phyloP scores from a whole-genome alignment of 23 tunicate genomes.

The Halocynthia aurantium region DNA sequence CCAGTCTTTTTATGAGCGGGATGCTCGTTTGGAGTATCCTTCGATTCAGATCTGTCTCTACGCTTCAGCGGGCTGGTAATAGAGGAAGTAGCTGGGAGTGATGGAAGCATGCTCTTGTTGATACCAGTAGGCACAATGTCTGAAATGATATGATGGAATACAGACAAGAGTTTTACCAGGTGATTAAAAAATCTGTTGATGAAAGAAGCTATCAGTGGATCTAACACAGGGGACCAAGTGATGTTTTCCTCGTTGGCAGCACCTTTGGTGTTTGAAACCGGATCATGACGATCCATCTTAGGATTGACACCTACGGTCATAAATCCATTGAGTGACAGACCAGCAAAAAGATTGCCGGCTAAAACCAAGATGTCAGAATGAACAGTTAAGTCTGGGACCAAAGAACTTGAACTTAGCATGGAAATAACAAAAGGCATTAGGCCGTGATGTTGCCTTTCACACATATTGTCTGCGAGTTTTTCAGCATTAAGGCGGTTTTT shows the following conservation, averaged over 20 bases:
- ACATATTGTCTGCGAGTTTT: background rate
- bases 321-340: constrained; percentile 42
- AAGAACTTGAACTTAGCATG: constrained; percentile 42
- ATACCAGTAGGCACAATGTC: constrained; percentile 39
- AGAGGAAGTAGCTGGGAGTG: constrained; percentile 25
- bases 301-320: constrained; percentile 18
- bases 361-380: constrained; percentile 50
- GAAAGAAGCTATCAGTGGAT: constrained; percentile 32
- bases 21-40: background rate
- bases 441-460: constrained; percentile 33
- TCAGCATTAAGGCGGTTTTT: background rate
- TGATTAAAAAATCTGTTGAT: constrained; percentile 43
- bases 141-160: constrained; percentile 74
- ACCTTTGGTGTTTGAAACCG: background rate
- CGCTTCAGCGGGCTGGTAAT: constrained; percentile 66
- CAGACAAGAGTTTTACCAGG: constrained; percentile 54
- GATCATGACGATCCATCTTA: background rate
- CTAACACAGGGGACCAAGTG: constrained; percentile 5
- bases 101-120: constrained; percentile 61
- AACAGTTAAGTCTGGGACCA: constrained; percentile 54
- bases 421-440: constrained; percentile 44
- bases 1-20: constrained; percentile 14
- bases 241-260: background rate
- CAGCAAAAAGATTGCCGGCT: constrained; percentile 73
- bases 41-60: constrained; percentile 32